These are phyloP conservation scores for Orcinus orca DNA, from an alignment of 2,113 vertebrate genomes.

Conservation along the genomic window DNA sequence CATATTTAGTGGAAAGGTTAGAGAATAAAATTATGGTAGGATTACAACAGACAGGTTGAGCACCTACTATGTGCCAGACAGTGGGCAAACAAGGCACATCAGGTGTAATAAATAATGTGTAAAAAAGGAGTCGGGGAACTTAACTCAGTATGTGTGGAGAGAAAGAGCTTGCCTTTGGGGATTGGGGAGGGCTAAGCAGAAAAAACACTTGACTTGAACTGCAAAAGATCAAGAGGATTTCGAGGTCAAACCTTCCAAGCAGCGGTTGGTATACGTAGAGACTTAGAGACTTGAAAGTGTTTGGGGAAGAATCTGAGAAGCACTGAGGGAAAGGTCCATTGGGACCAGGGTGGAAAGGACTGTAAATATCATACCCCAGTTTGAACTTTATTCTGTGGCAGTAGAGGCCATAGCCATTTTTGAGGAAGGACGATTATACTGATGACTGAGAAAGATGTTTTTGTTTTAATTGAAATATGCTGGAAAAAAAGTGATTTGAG, in stretches of 20 bases:
- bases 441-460: slow-evolving; percentile 1
- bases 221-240: background rate
- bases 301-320: background rate
- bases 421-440: background rate
- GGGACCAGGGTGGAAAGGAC: background rate
- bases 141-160: background rate
- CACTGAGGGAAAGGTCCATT: background rate
- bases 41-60: background rate
- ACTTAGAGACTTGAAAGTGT: background rate
- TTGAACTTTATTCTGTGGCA: background rate
- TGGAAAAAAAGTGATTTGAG: background rate
- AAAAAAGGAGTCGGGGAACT: background rate
- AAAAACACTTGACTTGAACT: background rate
- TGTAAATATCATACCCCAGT: background rate
- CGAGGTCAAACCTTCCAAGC: background rate
- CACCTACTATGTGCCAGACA: background rate
- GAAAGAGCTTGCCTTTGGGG: background rate
- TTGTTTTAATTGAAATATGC: background rate
- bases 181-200: background rate
- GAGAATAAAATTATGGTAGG: background rate
- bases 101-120: background rate
- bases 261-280: background rate
- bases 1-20: background rate
- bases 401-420: background rate
- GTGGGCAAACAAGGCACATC: background rate